phyloP scores from a whole-genome alignment of 2,797 vertebrate species.

The Silurus lanzhouensis region DNA sequence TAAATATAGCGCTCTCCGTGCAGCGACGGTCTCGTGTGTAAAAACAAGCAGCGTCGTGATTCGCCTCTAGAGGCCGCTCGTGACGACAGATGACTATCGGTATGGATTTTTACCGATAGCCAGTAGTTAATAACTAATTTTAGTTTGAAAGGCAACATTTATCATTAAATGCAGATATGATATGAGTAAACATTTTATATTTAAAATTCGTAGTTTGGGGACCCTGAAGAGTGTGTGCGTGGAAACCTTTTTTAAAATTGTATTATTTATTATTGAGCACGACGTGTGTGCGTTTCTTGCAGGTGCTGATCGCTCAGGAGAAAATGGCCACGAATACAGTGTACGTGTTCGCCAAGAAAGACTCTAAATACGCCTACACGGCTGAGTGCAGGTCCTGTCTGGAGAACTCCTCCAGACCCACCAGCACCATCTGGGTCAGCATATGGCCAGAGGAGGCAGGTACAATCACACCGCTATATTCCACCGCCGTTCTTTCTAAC shows the following conservation, averaged over 20 bases:
- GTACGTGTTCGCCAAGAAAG: conserved; percentile 98
- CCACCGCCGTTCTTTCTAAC: neutral
- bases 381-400: conserved; percentile 95
- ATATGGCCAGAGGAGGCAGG: conserved; percentile 98
- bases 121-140: too few species aligned
- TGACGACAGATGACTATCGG: too few species aligned
- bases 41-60: too few species aligned
- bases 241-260: too few species aligned
- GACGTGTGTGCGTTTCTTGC: conserved; percentile 5
- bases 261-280: neutral
- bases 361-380: conserved; percentile 97
- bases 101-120: too few species aligned
- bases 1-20: too few species aligned
- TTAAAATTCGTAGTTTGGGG: too few species aligned
- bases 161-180: too few species aligned
- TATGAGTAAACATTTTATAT: too few species aligned
- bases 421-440: conserved; percentile 99
- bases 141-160: too few species aligned
- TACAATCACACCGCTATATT: conserved; percentile 56
- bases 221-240: neutral
- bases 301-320: conserved; percentile 98
- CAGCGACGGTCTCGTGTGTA: too few species aligned
- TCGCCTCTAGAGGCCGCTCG: too few species aligned
- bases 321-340: conserved; percentile 99
- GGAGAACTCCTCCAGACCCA: conserved; percentile 97